Percentiles rank a stretch among this genome's conserved stretches.
These are phyloP conservation scores for Saccopteryx bilineata DNA, from an alignment of 2,113 vertebrate genomes.

Conservation along the genomic window DNA sequence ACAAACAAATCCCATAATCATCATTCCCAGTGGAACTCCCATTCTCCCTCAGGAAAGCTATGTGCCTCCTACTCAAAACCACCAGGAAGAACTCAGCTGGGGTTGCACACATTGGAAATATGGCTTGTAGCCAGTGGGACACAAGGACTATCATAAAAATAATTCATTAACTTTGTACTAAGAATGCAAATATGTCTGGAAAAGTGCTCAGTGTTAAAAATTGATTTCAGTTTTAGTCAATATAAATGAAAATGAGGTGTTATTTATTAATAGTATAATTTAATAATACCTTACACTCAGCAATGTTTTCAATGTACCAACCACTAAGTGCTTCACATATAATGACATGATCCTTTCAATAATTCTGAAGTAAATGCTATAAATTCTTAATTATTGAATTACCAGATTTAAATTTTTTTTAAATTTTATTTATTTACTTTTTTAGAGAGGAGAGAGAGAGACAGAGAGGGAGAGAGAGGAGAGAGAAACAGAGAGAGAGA, in stretches of 20 bases:
- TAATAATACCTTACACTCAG: constrained; percentile 14
- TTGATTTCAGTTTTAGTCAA: background rate
- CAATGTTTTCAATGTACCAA: background rate
- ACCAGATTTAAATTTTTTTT: background rate
- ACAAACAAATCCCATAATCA: background rate
- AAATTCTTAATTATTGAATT: background rate
- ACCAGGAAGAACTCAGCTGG: background rate
- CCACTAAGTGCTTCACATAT: background rate
- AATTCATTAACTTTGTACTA: background rate
- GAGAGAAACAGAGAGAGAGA: too few relatives aligned
- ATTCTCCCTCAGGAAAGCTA: constrained; percentile 4
- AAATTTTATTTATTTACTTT: too few relatives aligned
- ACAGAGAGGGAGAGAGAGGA: too few relatives aligned
- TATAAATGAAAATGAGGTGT: background rate
- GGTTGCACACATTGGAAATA: background rate
- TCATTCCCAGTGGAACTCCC: background rate
- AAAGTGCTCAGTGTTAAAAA: background rate
- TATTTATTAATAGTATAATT: constrained; percentile 25
- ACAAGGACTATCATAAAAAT: background rate
- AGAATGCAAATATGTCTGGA: background rate
- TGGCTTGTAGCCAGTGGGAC: background rate
- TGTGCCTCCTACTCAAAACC: background rate
- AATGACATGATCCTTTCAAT: background rate
- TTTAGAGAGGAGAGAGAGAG: too few relatives aligned
- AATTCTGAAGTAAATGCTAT: background rate